Evolutionary conservation across 2,113 vertebrate species (phyloP).

Genomic region (Ursus arctos): DNA sequence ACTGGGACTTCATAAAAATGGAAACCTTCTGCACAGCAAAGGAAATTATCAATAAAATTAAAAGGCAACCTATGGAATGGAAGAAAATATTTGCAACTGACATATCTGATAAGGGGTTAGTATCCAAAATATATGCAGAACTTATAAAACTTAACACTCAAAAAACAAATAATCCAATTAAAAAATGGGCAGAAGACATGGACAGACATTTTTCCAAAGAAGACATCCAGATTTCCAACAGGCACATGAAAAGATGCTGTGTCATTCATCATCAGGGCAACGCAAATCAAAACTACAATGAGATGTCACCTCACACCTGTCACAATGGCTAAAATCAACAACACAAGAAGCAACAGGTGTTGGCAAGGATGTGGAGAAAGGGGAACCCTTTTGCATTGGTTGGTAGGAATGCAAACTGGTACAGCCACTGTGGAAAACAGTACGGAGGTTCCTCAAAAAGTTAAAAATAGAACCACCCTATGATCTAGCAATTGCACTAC

Average conservation of each 20-base stretch:
- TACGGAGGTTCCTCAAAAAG: background rate
- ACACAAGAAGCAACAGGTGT: background rate
- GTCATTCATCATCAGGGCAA: background rate
- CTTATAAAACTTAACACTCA: background rate
- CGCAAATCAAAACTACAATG: background rate
- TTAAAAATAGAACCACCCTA: background rate
- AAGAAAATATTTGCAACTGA: background rate
- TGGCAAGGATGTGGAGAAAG: background rate
- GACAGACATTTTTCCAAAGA: background rate
- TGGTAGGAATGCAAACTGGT: background rate
- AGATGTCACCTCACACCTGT: background rate
- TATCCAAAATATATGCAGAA: background rate
- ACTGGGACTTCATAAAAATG: background rate
- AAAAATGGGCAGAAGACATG: background rate
- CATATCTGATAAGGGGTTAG: background rate
- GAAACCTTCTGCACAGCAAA: background rate
- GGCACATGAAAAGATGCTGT: background rate
- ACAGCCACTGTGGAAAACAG: background rate
- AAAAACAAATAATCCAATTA: background rate
- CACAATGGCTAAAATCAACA: background rate
- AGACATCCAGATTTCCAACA: background rate
- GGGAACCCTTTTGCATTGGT: background rate
- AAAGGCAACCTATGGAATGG: background rate
- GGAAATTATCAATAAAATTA: background rate
- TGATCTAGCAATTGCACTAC: background rate